A percentile compares a stretch with the other conserved stretches of the same genome.
These are phyloP conservation scores for Typhlichthys subterraneus DNA, from an alignment of 2,797 vertebrate species.

Conservation along the genomic window DNA sequence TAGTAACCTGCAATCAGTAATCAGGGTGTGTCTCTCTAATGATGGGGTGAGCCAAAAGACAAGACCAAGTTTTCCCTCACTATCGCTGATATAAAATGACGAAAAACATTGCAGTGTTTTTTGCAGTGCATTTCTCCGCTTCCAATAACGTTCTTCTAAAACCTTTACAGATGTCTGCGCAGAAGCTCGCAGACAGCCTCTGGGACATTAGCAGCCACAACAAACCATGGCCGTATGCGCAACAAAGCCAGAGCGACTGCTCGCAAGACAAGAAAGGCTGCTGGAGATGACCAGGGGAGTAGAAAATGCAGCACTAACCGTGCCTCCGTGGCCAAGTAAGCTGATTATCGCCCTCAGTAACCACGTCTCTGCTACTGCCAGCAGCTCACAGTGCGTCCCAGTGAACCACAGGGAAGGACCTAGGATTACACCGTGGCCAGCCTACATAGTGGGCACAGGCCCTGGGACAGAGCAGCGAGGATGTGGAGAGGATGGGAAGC, in stretches of 20 bases:
- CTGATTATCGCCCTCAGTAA: constrained; percentile 43
- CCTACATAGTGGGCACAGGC: constrained; percentile 23
- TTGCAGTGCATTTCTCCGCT: constrained; percentile 19
- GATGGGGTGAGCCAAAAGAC: neutral
- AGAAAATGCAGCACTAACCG: constrained; percentile 18
- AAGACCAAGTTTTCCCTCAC: neutral
- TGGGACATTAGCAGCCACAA: constrained; percentile 16
- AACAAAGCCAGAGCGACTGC: constrained; percentile 39
- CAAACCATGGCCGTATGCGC: constrained; percentile 22
- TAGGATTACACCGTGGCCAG: constrained; percentile 21
- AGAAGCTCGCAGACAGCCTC: constrained; percentile 12
- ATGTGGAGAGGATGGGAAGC: constrained; percentile 32
- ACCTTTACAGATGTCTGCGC: constrained; percentile 16
- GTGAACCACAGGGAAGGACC: constrained; percentile 44
- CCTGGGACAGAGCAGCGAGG: constrained; percentile 18
- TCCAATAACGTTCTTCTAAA: constrained; percentile 23
- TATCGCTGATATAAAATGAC: too few relatives aligned
- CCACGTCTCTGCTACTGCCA: constrained; percentile 25
- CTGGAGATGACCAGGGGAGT: constrained; percentile 31
- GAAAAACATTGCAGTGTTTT: too few relatives aligned
- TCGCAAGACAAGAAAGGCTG: constrained; percentile 42
- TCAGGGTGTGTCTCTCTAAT: neutral
- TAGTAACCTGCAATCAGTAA: constrained; percentile 7
- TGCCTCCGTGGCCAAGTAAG: constrained; percentile 44
- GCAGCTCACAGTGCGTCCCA: constrained; percentile 40